Base-by-base conservation (phyloP, 1,140 invertebrate species). In the Conus ventricosus region DNA sequence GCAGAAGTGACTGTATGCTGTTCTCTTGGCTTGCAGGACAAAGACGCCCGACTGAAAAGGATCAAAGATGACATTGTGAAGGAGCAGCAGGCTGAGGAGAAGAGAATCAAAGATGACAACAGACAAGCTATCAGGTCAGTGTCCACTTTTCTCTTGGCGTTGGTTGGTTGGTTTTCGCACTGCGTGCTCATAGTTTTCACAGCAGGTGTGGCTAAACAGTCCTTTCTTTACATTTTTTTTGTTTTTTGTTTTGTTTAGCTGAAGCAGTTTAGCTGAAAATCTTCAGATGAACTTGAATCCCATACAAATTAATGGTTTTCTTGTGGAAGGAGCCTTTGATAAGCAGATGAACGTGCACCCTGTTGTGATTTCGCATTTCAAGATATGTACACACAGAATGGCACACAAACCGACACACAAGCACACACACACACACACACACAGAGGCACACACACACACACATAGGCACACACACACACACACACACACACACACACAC, bases 41-140 rank as follows among this genome's bases (percentile, higher is more conserved):
- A 93, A 89, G 91, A 91, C 39, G 85, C 53, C 4, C 86, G 89
- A 57, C 80, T 93, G 54, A 90, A 89, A 86, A 92, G 89, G 84
- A 75, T 93, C 57, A 91, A 91, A 57, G 90, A 90, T 51, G 90
- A 93, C 17, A 91, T 93, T 25, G 82, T 90, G 51, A 86, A 88
- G 25, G 92, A 93, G 71, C 89, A 92, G 54, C 89, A 91, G 20
- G 89, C 91, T 15, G 91, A 92, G 55, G 90, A 91, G 76, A 84
- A 85, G 0, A 90, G 90, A 78, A 83, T 93, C 71, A 91, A 88
- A 84, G 87, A 86, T 17, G 91, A 93, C 54, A 91, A 91, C 80
- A 81, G 90, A 80, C 90, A 91, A 3, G 89, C 63, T 4, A 89
- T 93, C 60, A 92, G 88, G 92, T 93, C 85, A 89, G 92, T 84